phyloP scores from a whole-genome alignment of 1,140 invertebrate genomes.

The Nebria ingens region DNA sequence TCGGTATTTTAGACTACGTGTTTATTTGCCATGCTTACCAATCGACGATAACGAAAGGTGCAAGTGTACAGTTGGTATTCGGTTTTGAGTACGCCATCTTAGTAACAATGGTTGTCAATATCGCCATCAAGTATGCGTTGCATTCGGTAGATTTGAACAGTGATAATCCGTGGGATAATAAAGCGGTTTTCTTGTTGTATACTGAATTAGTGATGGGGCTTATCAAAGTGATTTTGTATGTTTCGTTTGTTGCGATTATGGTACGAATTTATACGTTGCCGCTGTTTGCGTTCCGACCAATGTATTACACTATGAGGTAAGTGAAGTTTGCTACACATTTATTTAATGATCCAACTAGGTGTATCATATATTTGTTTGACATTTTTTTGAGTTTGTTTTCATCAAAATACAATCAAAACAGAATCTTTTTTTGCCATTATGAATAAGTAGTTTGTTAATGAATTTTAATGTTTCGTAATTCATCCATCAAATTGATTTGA shows the following conservation, averaged over 20 bases:
- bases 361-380: no score
- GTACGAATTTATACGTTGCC: slow-evolving; percentile 91
- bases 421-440: no score
- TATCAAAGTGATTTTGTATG: slow-evolving; percentile 82
- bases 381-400: no score
- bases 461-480: no score
- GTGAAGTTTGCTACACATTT: slow-evolving; percentile 18
- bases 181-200: slow-evolving; percentile 94
- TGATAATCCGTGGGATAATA: slow-evolving; percentile 98
- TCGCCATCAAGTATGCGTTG: slow-evolving; percentile 88
- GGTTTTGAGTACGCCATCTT: slow-evolving; percentile 99
- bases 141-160: slow-evolving; percentile 90
- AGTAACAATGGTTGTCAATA: slow-evolving; percentile 87
- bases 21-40: slow-evolving; percentile 93
- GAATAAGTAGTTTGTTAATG: no score
- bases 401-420: no score
- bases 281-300: slow-evolving; percentile 95
- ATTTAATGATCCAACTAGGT: no score
- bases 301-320: slow-evolving; percentile 94
- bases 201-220: slow-evolving; percentile 92
- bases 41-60: slow-evolving; percentile 87
- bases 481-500: no score
- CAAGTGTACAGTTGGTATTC: slow-evolving; percentile 96
- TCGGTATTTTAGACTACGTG: slow-evolving; percentile 75
- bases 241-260: slow-evolving; percentile 94